Evolutionary conservation across 2,888 invertebrate species (phyloP).

Genomic region (Euphydryas editha): DNA sequence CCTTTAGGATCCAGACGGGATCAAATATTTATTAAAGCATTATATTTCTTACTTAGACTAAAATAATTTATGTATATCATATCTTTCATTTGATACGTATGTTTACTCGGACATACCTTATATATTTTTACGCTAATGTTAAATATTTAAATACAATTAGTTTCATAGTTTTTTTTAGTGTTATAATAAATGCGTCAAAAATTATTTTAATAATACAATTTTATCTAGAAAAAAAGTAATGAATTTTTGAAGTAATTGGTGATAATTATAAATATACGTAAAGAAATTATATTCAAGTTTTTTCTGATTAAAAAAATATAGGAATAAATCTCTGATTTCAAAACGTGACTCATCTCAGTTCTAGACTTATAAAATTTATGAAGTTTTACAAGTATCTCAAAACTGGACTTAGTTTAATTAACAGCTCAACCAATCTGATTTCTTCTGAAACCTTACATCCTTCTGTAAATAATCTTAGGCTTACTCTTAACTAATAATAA

Average conservation of each 20-base stretch:
- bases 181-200: no score
- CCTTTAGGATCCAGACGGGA: neutral
- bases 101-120: no score
- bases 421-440: neutral
- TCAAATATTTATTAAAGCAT: conserved; percentile 7
- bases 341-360: neutral
- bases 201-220: no score
- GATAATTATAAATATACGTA: no score
- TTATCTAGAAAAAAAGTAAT: no score
- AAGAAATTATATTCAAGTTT: no score
- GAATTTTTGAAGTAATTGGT: no score
- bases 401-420: neutral
- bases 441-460: neutral
- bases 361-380: neutral
- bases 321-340: neutral
- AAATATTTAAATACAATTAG: no score
- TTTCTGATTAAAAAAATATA: no score
- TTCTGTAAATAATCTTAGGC: neutral
- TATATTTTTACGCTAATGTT: no score
- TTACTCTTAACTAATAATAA: neutral
- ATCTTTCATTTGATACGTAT: no score
- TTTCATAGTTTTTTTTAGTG: no score
- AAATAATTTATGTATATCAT: neutral
- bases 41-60: neutral
- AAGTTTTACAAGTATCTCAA: neutral